phyloP scores from a whole-genome alignment of 2,888 invertebrate species.

The Trissoscelio sp. region DNA sequence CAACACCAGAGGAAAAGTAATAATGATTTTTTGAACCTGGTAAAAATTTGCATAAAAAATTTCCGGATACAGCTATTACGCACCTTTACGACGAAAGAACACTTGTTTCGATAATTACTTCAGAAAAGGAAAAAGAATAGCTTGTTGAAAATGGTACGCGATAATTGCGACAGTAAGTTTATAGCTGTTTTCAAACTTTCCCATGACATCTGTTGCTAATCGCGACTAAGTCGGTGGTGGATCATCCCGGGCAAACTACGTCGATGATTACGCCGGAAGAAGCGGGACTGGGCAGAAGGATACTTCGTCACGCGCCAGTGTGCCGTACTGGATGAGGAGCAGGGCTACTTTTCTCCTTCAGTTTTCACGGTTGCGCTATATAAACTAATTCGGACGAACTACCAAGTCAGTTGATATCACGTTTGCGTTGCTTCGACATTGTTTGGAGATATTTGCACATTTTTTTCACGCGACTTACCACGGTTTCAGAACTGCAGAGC shows the following conservation, averaged over 20 bases:
- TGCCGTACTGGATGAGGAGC: slow-evolving; percentile 78
- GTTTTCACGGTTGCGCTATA: slow-evolving; percentile 76
- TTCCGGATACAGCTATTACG: slow-evolving; percentile 10
- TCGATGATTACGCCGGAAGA: slow-evolving; percentile 67
- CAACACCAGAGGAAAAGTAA: background rate
- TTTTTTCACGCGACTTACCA: slow-evolving; percentile 41
- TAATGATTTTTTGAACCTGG: slow-evolving; percentile 13
- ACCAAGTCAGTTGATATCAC: slow-evolving; percentile 77
- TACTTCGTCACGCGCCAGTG: slow-evolving; percentile 82
- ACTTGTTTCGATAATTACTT: slow-evolving; percentile 32
- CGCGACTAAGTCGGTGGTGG: slow-evolving; percentile 54
- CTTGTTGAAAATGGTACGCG: slow-evolving; percentile 60
- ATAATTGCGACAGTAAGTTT: slow-evolving; percentile 60
- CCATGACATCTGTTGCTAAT: slow-evolving; percentile 69
- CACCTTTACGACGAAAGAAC: slow-evolving; percentile 23
- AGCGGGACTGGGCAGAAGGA: slow-evolving; percentile 74
- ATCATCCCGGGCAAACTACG: slow-evolving; percentile 63
- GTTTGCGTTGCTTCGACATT: slow-evolving; percentile 70
- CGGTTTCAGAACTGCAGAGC: background rate
- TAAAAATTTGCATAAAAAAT: slow-evolving; percentile 16
- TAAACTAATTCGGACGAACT: slow-evolving; percentile 77
- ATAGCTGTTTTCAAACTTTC: slow-evolving; percentile 66
- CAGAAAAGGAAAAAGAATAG: slow-evolving; percentile 22
- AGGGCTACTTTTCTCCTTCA: slow-evolving; percentile 76
- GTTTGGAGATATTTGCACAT: slow-evolving; percentile 53